Percentiles rank a stretch among this genome's conserved stretches.
Conservation (phyloP, 2,888 invertebrate genomes). For the Anoplius nigerrimus region DNA sequence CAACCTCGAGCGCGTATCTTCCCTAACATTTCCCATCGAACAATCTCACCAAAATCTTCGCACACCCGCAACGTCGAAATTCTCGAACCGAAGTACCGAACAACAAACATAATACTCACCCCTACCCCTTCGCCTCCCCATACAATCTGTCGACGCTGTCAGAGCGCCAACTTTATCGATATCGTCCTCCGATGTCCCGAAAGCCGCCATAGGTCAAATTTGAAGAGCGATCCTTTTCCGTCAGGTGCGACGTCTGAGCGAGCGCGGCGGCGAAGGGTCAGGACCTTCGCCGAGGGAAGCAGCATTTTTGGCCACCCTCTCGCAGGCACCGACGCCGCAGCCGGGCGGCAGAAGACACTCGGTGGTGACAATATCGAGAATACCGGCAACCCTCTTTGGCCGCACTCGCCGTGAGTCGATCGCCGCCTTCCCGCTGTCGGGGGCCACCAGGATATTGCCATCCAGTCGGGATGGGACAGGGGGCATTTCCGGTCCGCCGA, state of each 20-base stretch:
- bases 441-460: conserved; percentile 75
- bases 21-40: no score
- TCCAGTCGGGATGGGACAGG: conserved; percentile 74
- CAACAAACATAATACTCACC: no score
- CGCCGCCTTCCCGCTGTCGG: conserved; percentile 83
- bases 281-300: conserved; percentile 87
- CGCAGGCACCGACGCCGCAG: conserved; percentile 83
- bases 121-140: no score
- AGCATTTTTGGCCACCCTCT: conserved; percentile 88
- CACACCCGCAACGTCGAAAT: no score
- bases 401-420: conserved; percentile 88
- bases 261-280: conserved; percentile 85
- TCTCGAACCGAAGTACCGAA: no score
- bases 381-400: conserved; percentile 86
- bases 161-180: no score
- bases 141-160: no score
- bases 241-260: conserved; percentile 86
- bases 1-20: no score
- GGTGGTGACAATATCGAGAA: conserved; percentile 90
- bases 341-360: conserved; percentile 89
- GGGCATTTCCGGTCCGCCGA: conserved; percentile 81
- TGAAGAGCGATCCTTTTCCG: no score
- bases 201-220: no score
- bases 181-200: no score
- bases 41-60: no score